Evolutionary conservation across 2,888 invertebrate species (phyloP).

Genomic region (Deilephila elpenor): DNA sequence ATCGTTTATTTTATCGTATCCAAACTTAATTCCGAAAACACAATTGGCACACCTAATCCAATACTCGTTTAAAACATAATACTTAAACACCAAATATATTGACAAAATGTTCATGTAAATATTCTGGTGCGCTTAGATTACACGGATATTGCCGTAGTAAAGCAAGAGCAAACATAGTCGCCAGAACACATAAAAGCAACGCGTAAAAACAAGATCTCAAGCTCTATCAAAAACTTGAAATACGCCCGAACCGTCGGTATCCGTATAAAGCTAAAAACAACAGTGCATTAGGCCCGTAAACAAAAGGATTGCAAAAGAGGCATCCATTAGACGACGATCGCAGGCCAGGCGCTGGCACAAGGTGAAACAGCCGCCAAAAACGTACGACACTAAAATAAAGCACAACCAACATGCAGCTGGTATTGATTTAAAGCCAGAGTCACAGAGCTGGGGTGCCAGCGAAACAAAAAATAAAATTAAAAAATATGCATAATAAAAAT

Average conservation of each 20-base stretch:
- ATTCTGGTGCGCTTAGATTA: too few relatives aligned
- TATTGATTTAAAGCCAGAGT: conserved; percentile 48
- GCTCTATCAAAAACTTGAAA: conserved; percentile 15
- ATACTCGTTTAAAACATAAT: too few relatives aligned
- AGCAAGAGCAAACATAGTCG: neutral
- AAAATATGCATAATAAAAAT: conserved; percentile 81
- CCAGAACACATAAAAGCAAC: neutral
- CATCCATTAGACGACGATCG: conserved; percentile 42
- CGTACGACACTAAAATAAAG: conserved; percentile 40
- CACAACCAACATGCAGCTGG: conserved; percentile 45
- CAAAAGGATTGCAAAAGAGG: conserved; percentile 43
- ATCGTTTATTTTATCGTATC: neutral
- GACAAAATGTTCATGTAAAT: too few relatives aligned
- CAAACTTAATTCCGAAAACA: too few relatives aligned
- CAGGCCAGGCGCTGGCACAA: conserved; percentile 37
- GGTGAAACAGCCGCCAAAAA: conserved; percentile 38
- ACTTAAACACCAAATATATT: too few relatives aligned
- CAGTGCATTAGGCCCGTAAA: conserved; percentile 45
- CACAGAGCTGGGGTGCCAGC: conserved; percentile 56
- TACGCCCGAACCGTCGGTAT: neutral
- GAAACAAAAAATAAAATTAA: conserved; percentile 77
- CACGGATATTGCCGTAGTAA: too few relatives aligned
- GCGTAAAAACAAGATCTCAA: neutral
- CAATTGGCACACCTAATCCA: too few relatives aligned
- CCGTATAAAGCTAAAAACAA: conserved; percentile 30